Base-by-base conservation (phyloP, 2,888 invertebrate genomes). In the Julus scanicus region DNA sequence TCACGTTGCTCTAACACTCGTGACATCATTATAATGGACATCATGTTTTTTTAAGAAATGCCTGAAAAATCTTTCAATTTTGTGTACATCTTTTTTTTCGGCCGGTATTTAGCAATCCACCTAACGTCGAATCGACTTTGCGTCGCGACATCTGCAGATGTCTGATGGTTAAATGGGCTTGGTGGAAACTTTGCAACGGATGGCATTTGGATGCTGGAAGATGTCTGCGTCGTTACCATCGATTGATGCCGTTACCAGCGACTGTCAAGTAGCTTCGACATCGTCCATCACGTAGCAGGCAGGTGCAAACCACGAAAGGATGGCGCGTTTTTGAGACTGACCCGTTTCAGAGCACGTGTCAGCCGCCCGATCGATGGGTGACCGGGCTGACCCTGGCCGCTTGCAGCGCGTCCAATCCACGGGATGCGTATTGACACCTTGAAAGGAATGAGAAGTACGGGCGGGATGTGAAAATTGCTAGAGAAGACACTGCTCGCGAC, bases 361-460 rank as follows among this genome's bases (percentile, higher is more conserved):
- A 80, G 80, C 15, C 29, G 29, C 29, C 1, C 80, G 80, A 80
- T 80, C 80, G 80, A 80, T 80, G 80, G 37, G 37, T 13, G 80
- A 80, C 37, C 29, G 4, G 2, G 37, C 13, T 80, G 80, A 80
- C 80, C 80, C 37, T 11, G 1, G 5, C 20, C 71, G 71, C 20
- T 71, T 71, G 71, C 20, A 9, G 29, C 37, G 29, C 37, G 80
- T 80, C 37, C 29, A 37, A 80, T 11, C 80, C 80, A 37, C 80
- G 80, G 37, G 80, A 80, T 29, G 80, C 80, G 80, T 13, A 20
- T 37, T 80, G 80, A 80, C 80, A 80, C 37, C 37, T 80, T 37
- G 80, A 11, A 15, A 80, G 80, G 37, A 37, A 13, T 37, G 37
- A 4, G 11, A 20, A 29, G 11, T 11, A 37, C 29, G 80, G 37